Base-by-base conservation (phyloP, 2,113 vertebrate species). In the Crotalus tigris region DNA sequence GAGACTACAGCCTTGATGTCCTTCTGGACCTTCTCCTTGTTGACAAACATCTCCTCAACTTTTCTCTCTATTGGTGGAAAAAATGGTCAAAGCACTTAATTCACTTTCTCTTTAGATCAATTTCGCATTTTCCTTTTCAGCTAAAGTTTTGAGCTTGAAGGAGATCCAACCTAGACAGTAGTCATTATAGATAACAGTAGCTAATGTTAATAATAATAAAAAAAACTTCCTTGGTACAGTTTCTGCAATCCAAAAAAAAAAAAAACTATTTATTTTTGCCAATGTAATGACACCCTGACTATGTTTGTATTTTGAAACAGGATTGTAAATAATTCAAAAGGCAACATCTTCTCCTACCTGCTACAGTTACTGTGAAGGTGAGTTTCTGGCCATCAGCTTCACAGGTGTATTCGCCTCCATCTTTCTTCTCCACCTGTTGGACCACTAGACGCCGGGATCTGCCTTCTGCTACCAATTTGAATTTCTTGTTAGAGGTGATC, bases 351-450 rank as follows among this genome's bases (percentile, higher is more conserved):
- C 4, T 64, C 61, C 61, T 24, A 98, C 97, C 97, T 96, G 93
- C 93, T 11, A 97, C 96, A 53, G 39, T 85, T 88, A 98, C 88
- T 87, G 93, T 97, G 93, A 98, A 98, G 81, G 91, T 44, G 11
- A 93, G 55, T 29, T 98, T 97, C 15, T 93, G 96, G 87, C 95
- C 97, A 89, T 94, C 95, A 49, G 97, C 97, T 61, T 93, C 92
- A 21, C 98, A 98, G 54, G 93, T 97, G 90, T 98, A 98, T 53
- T 98, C 96, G 87, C 98, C 98, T 58, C 93, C 97, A 95, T 98
- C 97, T 21, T 96, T 97, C 95, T 95, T 98, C 96, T 98, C 97
- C 93, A 97, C 97, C 55, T 97, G 97, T 58, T 98, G 97, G 58
- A 98, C 91, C 90, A 98, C 96, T 95, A 98, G 96, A 89, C 94